Percentiles rank a stretch among this genome's conserved stretches.
Evolutionary conservation across 2,113 vertebrate species (phyloP).

Genomic region (Carassius carassius): DNA sequence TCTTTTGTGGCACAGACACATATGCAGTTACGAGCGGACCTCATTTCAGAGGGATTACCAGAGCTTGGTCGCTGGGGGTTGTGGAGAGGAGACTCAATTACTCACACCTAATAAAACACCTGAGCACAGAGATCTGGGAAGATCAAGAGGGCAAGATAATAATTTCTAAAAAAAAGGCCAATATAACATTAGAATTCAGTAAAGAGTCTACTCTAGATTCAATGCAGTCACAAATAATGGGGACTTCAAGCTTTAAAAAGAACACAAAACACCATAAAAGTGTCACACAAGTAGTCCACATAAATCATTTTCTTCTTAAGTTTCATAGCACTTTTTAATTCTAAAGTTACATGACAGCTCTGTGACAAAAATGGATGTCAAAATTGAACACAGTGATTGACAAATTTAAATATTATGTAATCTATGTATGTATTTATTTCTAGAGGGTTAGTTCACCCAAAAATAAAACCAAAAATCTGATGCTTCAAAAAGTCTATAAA

Average conservation of each 20-base stretch:
- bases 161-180: conserved; percentile 7
- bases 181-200: neutral
- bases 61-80: conserved; percentile 56
- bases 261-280: neutral
- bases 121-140: conserved; percentile 59
- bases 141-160: conserved; percentile 53
- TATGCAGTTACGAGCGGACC: conserved; percentile 46
- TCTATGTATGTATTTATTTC: neutral
- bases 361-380: neutral
- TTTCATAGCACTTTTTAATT: neutral
- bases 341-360: neutral
- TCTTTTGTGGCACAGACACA: conserved; percentile 25
- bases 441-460: neutral
- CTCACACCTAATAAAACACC: conserved; percentile 68
- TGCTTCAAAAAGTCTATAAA: neutral
- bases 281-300: neutral
- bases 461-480: neutral
- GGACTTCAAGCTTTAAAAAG: neutral
- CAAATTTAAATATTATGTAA: neutral
- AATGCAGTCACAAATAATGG: no score
- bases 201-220: neutral
- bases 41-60: conserved; percentile 71
- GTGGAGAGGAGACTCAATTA: conserved; percentile 72
- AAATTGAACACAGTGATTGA: neutral
- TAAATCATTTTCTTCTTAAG: neutral